Percentiles rank a stretch among this genome's conserved stretches.
These are phyloP conservation scores for Ursus arctos DNA, from an alignment of 2,113 vertebrate species.

Conservation along the genomic window DNA sequence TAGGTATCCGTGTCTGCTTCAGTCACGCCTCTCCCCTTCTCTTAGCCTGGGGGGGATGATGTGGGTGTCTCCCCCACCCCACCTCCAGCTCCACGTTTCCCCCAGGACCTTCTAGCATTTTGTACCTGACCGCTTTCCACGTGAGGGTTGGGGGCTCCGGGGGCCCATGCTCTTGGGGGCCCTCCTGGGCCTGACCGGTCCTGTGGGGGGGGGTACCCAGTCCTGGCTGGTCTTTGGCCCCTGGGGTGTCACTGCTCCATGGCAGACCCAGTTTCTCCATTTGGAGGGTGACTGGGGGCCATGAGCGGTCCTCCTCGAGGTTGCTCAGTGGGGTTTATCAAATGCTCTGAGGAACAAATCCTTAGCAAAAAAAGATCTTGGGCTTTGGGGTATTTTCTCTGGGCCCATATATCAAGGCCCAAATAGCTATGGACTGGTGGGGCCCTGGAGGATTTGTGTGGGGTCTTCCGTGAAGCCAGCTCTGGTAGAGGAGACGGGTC, in stretches of 20 bases:
- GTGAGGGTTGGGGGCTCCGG: not conserved
- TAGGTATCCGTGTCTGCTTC: not conserved
- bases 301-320: fast-evolving
- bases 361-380: not conserved
- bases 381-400: not conserved
- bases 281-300: not conserved
- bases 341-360: not conserved
- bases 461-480: not conserved
- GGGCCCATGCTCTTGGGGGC: not conserved
- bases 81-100: not conserved
- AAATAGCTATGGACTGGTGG: not conserved
- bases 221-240: not conserved
- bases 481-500: not conserved
- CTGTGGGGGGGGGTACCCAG: not conserved
- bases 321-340: not conserved
- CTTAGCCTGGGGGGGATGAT: not conserved
- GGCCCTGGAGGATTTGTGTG: not conserved
- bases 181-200: not conserved
- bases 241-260: fast-evolving
- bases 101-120: not conserved
- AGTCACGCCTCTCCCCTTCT: not conserved
- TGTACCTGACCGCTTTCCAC: not conserved
- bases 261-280: not conserved
- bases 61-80: not conserved
- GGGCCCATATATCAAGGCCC: not conserved